Conservation (phyloP, 53 echinoderm and acorn worm genomes). For the Luidia sarsii region DNA sequence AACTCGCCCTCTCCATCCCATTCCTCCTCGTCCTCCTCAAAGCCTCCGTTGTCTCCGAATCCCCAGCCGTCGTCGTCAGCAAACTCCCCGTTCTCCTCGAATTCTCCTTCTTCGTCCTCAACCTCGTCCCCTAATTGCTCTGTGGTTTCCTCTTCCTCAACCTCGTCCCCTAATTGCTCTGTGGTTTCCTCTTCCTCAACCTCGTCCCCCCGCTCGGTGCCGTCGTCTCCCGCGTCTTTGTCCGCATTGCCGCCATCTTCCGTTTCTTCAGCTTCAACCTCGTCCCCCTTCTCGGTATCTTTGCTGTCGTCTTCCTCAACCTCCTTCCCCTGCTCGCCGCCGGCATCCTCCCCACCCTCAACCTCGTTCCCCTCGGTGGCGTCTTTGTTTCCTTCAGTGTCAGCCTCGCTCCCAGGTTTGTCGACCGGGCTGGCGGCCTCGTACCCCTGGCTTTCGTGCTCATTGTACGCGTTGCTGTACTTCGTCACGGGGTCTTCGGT, state of each 20-base stretch:
- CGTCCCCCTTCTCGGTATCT: neutral
- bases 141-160: no score
- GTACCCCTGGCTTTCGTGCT: slow-evolving; percentile 19
- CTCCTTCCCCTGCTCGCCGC: neutral
- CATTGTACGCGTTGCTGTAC: neutral
- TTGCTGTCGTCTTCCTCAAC: neutral
- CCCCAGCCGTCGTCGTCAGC: no score
- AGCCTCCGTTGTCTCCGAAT: no score
- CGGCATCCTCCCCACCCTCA: neutral
- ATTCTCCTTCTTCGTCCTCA: no score
- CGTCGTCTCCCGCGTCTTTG: neutral
- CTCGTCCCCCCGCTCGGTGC: neutral
- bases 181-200: neutral
- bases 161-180: no score
- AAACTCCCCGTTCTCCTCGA: no score
- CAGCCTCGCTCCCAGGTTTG: neutral
- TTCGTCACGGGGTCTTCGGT: slow-evolving; percentile 18
- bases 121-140: no score
- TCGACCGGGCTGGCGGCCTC: neutral
- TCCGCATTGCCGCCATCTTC: neutral
- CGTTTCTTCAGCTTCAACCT: neutral
- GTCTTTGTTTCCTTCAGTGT: neutral
- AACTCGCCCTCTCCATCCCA: no score
- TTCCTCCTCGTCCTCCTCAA: no score
- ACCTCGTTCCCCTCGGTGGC: neutral